Evolutionary conservation across 2,113 vertebrate genomes (phyloP).

Genomic region (Myiopsitta monachus): DNA sequence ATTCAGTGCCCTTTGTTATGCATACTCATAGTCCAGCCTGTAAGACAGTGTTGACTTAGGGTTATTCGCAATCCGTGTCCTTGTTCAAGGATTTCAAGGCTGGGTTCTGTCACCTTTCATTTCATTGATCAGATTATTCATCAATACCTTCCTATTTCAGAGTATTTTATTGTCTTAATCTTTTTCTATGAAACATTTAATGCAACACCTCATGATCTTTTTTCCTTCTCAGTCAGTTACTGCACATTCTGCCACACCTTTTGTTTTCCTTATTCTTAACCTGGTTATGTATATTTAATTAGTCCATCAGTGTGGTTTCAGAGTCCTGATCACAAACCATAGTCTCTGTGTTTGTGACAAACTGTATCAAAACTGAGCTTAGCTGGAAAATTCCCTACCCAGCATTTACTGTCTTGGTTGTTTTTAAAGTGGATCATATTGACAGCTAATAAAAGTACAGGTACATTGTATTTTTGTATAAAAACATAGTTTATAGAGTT

Average conservation of each 20-base stretch:
- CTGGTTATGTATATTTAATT: neutral
- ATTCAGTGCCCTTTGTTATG: neutral
- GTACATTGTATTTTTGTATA: neutral
- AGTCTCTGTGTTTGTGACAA: constrained; percentile 27
- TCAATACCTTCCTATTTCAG: neutral
- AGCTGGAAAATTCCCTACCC: neutral
- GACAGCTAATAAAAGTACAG: neutral
- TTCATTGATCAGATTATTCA: neutral
- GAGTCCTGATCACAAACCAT: neutral
- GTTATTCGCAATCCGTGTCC: neutral
- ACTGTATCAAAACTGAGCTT: constrained; percentile 16
- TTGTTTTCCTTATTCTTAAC: neutral
- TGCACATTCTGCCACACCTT: neutral
- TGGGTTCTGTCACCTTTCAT: neutral
- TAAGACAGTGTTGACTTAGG: neutral
- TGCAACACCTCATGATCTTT: neutral
- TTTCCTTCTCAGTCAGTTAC: neutral
- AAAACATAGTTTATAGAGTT: neutral
- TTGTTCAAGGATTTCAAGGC: neutral
- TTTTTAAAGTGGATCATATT: neutral
- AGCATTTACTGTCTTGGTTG: neutral
- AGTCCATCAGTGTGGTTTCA: neutral
- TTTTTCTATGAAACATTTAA: neutral
- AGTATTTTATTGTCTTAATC: neutral
- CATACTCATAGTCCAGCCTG: neutral